Base-by-base conservation (phyloP, 2,888 invertebrate species). In the Mycogona germanica region DNA sequence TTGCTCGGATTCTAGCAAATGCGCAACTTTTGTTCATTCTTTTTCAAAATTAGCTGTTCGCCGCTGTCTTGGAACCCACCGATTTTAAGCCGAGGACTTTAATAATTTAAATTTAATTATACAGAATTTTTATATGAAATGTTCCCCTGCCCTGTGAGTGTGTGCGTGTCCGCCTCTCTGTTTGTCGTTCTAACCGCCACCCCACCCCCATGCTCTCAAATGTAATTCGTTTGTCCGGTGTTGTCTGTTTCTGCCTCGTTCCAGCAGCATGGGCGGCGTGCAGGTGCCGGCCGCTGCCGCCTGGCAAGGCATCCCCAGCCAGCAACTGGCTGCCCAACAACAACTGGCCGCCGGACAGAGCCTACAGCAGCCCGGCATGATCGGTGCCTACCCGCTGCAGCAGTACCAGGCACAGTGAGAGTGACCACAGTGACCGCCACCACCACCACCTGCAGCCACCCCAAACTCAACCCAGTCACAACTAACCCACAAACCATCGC, bases 281-380 rank as follows among this genome's bases (percentile, higher is more conserved):
- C 73, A 72, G 57, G 66, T 74, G 57, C 72, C 73, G n/a, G 65
- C 51, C 26, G n/a, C n/a, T n/a, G 65, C 51, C 21, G 61, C 61
- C 26, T 71, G 73, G 64, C 75, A 73, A 62, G 71, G 71, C 41
- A 68, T 72, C 35, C 70, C 72, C 26, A 60, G 49, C 51, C 81
- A 79, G 72, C 79, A 78, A 70, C 79, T 80, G 76, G 74, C 76
- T 66, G 76, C 76, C 62, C 76, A 76, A 46, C 76, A 76, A 46
- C 64, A 64, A 51, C 61, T 61, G 35, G 60, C 60, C 38, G 48
- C 60, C 29, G 60, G 59, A 38, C 62, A 77, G 71, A 70, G 72
- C 68, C 60, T 68, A 66, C 70, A 67, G 72, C 70, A 73, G 69
- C 73, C 71, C 68, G 60, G 69, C 75, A 68, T 71, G 71, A 66